A percentile compares a stretch with the other conserved stretches of the same genome.
phyloP scores from a whole-genome alignment of 2,888 invertebrate genomes.

The Fragum whitleyi region DNA sequence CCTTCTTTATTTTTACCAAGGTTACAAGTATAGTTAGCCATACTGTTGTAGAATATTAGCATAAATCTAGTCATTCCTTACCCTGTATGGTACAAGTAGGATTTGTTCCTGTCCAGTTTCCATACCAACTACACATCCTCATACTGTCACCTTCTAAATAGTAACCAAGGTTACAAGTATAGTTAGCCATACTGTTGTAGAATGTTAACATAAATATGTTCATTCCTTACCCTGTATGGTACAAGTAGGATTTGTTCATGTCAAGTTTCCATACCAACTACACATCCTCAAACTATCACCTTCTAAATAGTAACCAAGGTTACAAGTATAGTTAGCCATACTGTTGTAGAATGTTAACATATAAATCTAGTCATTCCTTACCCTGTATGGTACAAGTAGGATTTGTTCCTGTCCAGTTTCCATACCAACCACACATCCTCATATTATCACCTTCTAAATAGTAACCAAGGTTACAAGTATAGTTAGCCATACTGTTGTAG shows the following conservation, averaged over 20 bases:
- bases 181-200: not conserved
- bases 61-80: not conserved
- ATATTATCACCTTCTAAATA: not conserved
- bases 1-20: not conserved
- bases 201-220: too few relatives aligned
- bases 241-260: constrained; percentile 35
- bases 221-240: not conserved
- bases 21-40: not conserved
- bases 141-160: not conserved
- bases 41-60: too few relatives aligned
- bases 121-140: not conserved
- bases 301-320: too few relatives aligned
- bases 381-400: not conserved
- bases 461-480: constrained; percentile 24
- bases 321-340: not conserved
- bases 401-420: not conserved
- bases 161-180: constrained; percentile 38
- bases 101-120: constrained; percentile 10
- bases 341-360: not conserved
- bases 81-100: constrained; percentile 24
- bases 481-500: constrained; percentile 3
- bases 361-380: not conserved
- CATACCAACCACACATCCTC: not conserved
- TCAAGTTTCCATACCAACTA: constrained; percentile 33
- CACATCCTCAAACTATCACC: too few relatives aligned